Base-by-base conservation (phyloP, 2,888 invertebrate genomes). In the Ectemnius lituratus region DNA sequence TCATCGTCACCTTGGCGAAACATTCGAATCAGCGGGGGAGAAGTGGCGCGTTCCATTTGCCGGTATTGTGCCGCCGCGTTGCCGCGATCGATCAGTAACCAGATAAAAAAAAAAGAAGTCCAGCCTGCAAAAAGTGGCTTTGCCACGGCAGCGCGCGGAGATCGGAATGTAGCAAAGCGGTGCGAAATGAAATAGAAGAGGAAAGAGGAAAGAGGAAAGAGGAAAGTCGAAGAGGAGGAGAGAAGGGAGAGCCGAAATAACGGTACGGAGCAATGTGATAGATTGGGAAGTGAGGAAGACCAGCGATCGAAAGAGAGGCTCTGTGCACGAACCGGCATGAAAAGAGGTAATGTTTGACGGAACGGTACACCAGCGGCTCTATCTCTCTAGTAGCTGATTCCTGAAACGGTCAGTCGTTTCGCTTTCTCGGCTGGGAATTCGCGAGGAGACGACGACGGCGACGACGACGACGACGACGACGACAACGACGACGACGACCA, bases 381-480 rank as follows among this genome's bases (percentile, higher is more conserved):
- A 37, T 37, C 37, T 37, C 37, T 37, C 37, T 37, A 6, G 3
- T 52, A 16, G 52, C 5, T 16, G 14, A 52, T 6, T 5, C 52
- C 16, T 14, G 16, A 52, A 14, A 52, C 52, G 52, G n/a, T 52
- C 52, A 8, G 63, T 65, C 70, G 74, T 80, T 72, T 78, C 79
- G 82, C 82, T 82, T 82, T 82, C 82, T 72, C 74, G 80, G 59
- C 70, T 69, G 64, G 57, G 76, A 81, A 82, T 82, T 81, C 62
- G 60, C 74, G 62, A 46, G 63, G 14, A 52, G n/a, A 11, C 14
- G 52, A 37, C 37, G 6, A 56, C 74, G 28, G 46, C 61, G 14
- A 47, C 57, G 64, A 47, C 52, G n/a, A 52, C 52, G 16, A 52
- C 52, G 23, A 47, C 57, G 64, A 47, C 52, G 52, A 52, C 52